phyloP scores from a whole-genome alignment of 2,888 invertebrate species.

The Physocephala rufipes region DNA sequence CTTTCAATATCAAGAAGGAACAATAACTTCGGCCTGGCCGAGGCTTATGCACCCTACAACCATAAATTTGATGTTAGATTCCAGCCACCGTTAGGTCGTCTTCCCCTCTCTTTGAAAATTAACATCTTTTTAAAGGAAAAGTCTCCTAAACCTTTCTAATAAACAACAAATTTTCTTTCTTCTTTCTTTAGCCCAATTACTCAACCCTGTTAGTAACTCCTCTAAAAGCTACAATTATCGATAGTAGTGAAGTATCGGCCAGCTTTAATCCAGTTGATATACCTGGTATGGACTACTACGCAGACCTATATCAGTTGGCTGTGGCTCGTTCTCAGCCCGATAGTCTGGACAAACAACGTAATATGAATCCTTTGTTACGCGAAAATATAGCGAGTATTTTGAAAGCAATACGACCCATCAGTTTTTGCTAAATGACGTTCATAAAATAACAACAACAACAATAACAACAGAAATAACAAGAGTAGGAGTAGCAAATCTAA shows the following conservation, averaged over 20 bases:
- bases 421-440: constrained; percentile 58
- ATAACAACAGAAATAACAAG: neutral
- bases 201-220: constrained; percentile 73
- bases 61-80: neutral
- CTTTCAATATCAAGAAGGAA: too few relatives aligned
- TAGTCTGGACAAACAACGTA: constrained; percentile 59
- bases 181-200: constrained; percentile 62
- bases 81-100: neutral
- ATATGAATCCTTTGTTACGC: constrained; percentile 61
- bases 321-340: constrained; percentile 67
- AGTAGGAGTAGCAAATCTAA: neutral
- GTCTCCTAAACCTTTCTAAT: neutral
- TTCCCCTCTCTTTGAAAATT: neutral
- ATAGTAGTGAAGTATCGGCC: constrained; percentile 80
- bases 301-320: constrained; percentile 78
- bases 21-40: neutral
- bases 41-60: neutral
- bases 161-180: neutral
- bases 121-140: neutral
- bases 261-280: constrained; percentile 70
- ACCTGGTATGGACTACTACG: constrained; percentile 70
- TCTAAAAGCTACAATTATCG: constrained; percentile 73
- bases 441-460: neutral
- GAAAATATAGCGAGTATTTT: constrained; percentile 62
- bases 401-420: constrained; percentile 62